Base-by-base conservation (phyloP, 2,113 vertebrate species). In the Zootoca vivipara region DNA sequence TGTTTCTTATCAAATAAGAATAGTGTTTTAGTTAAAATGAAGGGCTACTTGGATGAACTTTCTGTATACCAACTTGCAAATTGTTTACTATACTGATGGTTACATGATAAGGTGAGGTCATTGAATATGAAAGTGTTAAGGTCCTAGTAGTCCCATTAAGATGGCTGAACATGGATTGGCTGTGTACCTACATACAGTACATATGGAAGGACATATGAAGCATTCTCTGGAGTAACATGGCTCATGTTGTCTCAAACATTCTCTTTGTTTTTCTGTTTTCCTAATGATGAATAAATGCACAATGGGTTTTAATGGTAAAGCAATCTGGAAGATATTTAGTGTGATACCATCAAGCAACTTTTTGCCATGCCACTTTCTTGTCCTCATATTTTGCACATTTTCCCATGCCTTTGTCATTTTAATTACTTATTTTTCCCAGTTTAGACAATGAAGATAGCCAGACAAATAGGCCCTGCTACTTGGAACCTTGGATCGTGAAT, bases 401-500 rank as follows among this genome's bases (percentile, higher is more conserved):
- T 5, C 4, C 58, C 13, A 62, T 62, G 58, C 16, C 58, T 18
- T 62, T 2, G 58, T 20, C 10, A 62, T 62, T 15, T 20, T 62
- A 20, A 62, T 67, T 18, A 10, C n/a, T 70, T 72, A 22, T 46
- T 83, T 20, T 64, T 24, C 2, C 64, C 58, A 83, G 81, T 30
- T 88, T 16, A 52, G 72, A 77, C 40, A 28, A 4, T 5, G 87
- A 83, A 3, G 7, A 67, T 7, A 75, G 15, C 22, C 72, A 42
- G 33, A 9, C 18, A 24, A 4, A 26, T 9, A 20, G 30, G 16
- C 73, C 16, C 6, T 22, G 3, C 35, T 85, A 80, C 30, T 4
- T 87, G 70, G 70, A 75, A 8, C 77, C 89, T 78, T 90, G 89
- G 89, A 87, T 90, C 69, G 70, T 87, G 72, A 56, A 75, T 38